Evolutionary conservation across 2,888 invertebrate species (phyloP), one percentile per base, ranked within the genome.

Genomic region (Operophtera brumata): DNA sequence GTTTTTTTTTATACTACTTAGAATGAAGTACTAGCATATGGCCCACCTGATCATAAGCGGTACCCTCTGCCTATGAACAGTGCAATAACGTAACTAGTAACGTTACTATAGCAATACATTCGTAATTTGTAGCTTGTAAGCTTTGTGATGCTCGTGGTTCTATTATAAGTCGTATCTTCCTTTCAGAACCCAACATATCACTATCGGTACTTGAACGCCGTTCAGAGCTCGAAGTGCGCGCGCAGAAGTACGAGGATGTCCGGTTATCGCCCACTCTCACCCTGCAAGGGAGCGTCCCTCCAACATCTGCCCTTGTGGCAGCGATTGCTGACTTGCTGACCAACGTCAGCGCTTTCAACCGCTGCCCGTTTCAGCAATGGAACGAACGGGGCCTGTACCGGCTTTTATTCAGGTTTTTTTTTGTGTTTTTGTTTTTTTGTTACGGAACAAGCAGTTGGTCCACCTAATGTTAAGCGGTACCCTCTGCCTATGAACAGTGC

Each of bases 321-420:
- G 65, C 82, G 0, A 20, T 82, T 10, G 81, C 86, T 0, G 80
- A 84, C 34, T 76, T 78, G 2, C 51, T 89, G 3, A 77, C 81
- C 54, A 90, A 90, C 53, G 62, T 84, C 12, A 73, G 72, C 59
- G 74, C 65, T 1, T 84, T 82, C 55, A 64, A 67, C 10, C 69
- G 67, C 28, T 82, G 82, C 34, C 87, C 86, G 0, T 69, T 86
- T 5, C 77, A 77, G 48, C 64, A 60, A 13, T 89, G 89, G 86
- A 88, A 86, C 54, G 86, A 85, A 41, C 71, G 70, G 40, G 89
- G 88, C 26, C 57, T 89, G 1, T 88, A 79, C 66, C 70, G 89
- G 37, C 70, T 89, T 34, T 58, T 89, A 54, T 89, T 90, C 62
- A 86, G 83, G 89, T 89, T n/a, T n/a, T n/a, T n/a, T n/a, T n/a